Percentiles rank a stretch among this genome's conserved stretches.
Evolutionary conservation across 2,797 vertebrate genomes (phyloP).

Genomic region (Gobio occitaniae): DNA sequence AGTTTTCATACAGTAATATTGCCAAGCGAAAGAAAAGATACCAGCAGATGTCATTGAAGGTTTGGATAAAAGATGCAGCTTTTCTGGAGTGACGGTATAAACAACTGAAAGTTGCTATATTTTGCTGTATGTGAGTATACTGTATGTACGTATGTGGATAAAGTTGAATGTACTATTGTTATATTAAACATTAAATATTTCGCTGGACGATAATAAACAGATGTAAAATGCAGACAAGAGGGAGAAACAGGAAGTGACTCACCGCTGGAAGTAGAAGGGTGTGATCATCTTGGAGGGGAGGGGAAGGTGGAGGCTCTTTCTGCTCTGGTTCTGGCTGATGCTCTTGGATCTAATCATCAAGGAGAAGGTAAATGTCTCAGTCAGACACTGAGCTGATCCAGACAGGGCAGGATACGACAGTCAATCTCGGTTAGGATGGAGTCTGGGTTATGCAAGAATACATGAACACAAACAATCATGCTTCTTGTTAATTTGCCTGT

Average conservation of each 20-base stretch:
- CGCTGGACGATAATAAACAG: not conserved
- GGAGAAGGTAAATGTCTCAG: not conserved
- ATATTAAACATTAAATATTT: not conserved
- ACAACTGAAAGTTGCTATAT: not conserved
- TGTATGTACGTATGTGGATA: not conserved
- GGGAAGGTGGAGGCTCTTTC: constrained; percentile 32
- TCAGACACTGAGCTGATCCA: constrained; percentile 42
- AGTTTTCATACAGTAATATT: constrained; percentile 23
- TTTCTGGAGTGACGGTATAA: not conserved
- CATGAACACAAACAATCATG: not conserved
- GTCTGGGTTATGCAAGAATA: constrained; percentile 62
- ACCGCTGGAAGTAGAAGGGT: constrained; percentile 52
- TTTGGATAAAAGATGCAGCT: not conserved
- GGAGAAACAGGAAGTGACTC: constrained; percentile 28
- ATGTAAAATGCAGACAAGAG: constrained; percentile 27
- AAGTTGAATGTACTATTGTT: not conserved
- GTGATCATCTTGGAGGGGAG: constrained; percentile 57
- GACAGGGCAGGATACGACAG: constrained; percentile 52
- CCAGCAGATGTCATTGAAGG: not conserved
- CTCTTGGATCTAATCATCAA: not conserved
- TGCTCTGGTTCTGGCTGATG: constrained; percentile 14
- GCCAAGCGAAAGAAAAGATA: constrained; percentile 24
- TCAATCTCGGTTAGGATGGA: constrained; percentile 48
- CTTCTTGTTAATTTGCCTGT: not conserved
- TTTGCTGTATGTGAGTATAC: not conserved